These are phyloP conservation scores for Datnioides undecimradiatus DNA, from an alignment of 2,113 vertebrate species.

Conservation along the genomic window DNA sequence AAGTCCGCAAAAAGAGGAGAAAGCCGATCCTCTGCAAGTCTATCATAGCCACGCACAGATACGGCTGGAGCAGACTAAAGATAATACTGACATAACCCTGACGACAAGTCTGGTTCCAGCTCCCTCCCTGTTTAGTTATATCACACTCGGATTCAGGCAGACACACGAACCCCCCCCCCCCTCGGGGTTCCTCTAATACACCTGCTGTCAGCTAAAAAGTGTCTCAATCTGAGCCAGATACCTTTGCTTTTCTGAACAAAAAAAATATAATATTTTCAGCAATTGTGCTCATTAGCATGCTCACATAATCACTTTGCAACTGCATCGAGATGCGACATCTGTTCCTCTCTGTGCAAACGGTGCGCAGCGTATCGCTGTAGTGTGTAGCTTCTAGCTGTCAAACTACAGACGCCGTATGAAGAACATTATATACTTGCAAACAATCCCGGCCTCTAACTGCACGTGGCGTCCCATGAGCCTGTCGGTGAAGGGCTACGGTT, in stretches of 20 bases:
- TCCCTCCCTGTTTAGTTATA: not conserved
- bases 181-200: constrained; percentile 24
- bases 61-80: constrained; percentile 43
- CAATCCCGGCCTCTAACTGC: not conserved
- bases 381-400: not conserved
- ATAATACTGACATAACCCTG: constrained; percentile 67
- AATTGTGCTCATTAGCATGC: constrained; percentile 32
- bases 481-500: not conserved
- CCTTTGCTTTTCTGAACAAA: constrained; percentile 5
- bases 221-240: constrained; percentile 32
- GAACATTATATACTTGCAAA: not conserved
- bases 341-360: constrained; percentile 25
- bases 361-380: not conserved
- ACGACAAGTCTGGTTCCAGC: constrained; percentile 41
- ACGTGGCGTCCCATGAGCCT: not conserved
- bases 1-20: constrained; percentile 57
- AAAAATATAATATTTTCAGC: constrained; percentile 5
- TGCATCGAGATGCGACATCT: constrained; percentile 17
- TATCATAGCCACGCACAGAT: constrained; percentile 40
- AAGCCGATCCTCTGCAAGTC: constrained; percentile 52
- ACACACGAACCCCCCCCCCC: not conserved
- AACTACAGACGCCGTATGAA: not conserved
- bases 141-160: constrained; percentile 3
- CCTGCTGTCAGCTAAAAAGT: constrained; percentile 45
- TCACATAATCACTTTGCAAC: constrained; percentile 35